These are phyloP conservation scores for Pseudopodoces humilis DNA, from an alignment of 2,113 vertebrate species.

Conservation along the genomic window DNA sequence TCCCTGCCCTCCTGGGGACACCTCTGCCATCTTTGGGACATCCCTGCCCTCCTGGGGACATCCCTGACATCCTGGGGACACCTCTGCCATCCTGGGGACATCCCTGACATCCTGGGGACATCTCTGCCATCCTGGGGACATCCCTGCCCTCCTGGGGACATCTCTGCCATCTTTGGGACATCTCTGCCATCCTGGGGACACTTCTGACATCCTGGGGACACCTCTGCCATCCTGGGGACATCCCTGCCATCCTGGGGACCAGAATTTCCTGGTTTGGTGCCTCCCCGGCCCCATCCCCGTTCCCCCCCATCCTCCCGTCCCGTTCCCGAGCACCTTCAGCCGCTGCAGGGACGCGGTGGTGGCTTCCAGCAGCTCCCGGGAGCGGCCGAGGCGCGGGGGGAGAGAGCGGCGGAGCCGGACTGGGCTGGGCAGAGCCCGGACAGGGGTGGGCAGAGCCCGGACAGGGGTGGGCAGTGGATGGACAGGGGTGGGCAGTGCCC, in stretches of 20 bases:
- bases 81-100: not conserved
- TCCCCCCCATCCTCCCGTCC: no score
- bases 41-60: not conserved
- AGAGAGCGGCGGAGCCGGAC: no score
- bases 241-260: no score
- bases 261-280: no score
- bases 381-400: not conserved
- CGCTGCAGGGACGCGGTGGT: not conserved
- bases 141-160: fast-evolving
- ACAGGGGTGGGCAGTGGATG: no score
- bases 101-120: not conserved
- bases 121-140: not conserved
- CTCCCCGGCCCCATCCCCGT: not conserved
- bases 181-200: not conserved
- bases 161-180: no score
- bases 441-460: no score
- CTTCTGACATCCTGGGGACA: not conserved
- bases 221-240: no score
- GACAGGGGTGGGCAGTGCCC: not conserved
- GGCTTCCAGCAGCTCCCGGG: not conserved
- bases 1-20: not conserved
- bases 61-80: no score
- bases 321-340: not conserved
- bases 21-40: no score
- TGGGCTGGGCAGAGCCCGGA: no score